Base-by-base conservation (phyloP, 2,797 vertebrate species). In the Synanceia verrucosa region DNA sequence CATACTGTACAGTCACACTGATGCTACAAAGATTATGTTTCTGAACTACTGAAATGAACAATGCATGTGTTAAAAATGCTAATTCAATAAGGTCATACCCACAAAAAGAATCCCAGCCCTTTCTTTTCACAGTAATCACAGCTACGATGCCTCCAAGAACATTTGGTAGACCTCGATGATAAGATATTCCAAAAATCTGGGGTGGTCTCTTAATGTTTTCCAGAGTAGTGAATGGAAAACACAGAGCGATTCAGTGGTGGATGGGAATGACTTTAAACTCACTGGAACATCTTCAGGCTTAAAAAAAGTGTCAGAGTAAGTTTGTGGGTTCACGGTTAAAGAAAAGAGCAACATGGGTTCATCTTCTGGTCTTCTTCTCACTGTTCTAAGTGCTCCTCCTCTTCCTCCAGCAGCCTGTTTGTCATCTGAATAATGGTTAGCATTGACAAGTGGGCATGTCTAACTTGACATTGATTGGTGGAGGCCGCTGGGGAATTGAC, bases 371-470 rank as follows among this genome's bases (percentile, higher is more conserved):
- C 28, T n/a, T 36, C 23, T 65, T 63, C 53, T 33, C 19, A 36
- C 39, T 24, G 44, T 52, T n/a, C 21, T 46, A 52, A 31, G 23
- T 12, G 24, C 28, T 43, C 51, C 41, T 61, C 31, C 58, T 70
- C 53, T 58, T 46, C 56, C 36, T 67, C 33, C 19, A 28, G 43
- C 39, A 24, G 47, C 36, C 72, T 46, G 48, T 76, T 65, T 77
- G 58, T 81, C 70, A 87, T 76, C 48, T 47, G 48, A 64, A 67
- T 81, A 78, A 78, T 69, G 26, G 56, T 28, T 60, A 18, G 58
- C 47, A 84, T 72, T 84, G 89, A 90, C 74, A 84, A 64, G 72
- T 73, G 59, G 83, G 83, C 72, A 70, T 82, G 79, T 75, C 80
- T 65, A 43, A 26, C 72, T 73, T 82, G 68, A 76, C 79, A 88